These are phyloP conservation scores for Bilobella aurantiaca DNA, from an alignment of 1,140 invertebrate genomes.

Conservation along the genomic window DNA sequence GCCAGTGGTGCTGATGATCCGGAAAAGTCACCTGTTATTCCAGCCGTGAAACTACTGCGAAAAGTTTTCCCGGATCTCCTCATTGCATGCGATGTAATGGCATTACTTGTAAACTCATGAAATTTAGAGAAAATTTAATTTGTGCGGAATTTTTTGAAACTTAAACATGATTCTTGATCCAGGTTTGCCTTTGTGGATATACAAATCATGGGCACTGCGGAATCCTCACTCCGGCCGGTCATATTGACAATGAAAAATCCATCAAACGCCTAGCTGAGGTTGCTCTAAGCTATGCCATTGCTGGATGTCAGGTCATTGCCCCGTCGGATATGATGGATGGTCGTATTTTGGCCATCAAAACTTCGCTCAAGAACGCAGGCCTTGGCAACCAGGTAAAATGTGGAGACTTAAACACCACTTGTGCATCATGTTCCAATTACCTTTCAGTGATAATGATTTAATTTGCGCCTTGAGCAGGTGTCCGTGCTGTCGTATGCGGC, in stretches of 20 bases:
- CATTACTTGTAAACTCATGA: too few relatives aligned
- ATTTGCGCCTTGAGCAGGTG: slow-evolving; percentile 48
- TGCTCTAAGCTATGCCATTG: slow-evolving; percentile 73
- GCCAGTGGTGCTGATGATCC: slow-evolving; percentile 62
- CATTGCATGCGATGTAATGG: slow-evolving; percentile 73
- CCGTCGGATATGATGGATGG: slow-evolving; percentile 99
- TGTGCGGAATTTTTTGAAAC: too few relatives aligned
- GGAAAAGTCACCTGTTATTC: slow-evolving; percentile 65
- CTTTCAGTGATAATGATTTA: too few relatives aligned
- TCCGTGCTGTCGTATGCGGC: slow-evolving; percentile 84
- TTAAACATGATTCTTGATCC: too few relatives aligned
- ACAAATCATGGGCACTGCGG: slow-evolving; percentile 91
- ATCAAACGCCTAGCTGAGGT: slow-evolving; percentile 77
- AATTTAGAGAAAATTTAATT: too few relatives aligned
- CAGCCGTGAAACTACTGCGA: slow-evolving; percentile 60
- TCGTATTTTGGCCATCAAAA: slow-evolving; percentile 76
- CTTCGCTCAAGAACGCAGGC: slow-evolving; percentile 49
- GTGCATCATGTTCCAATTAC: too few relatives aligned
- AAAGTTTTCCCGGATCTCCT: slow-evolving; percentile 69
- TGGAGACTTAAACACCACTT: too few relatives aligned
- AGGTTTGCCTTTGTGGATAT: slow-evolving; percentile 84
- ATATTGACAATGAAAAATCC: slow-evolving; percentile 68
- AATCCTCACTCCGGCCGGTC: slow-evolving; percentile 59
- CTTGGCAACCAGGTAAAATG: too few relatives aligned
- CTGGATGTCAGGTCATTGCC: slow-evolving; percentile 82